Conservation (phyloP, 2,113 vertebrate species). For the Amblyopsis rosae region DNA sequence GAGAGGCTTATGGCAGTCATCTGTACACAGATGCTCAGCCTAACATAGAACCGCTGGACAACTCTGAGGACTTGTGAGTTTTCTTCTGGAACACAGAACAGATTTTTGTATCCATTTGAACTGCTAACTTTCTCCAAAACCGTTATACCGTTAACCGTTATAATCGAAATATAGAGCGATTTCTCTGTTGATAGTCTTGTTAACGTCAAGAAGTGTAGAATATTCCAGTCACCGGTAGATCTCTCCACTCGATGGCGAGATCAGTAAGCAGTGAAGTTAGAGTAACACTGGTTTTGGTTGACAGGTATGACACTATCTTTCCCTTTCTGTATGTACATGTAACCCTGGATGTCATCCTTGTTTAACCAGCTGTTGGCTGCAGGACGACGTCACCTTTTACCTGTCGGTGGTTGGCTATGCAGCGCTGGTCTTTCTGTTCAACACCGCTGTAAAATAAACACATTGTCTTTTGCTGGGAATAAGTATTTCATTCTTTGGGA, state of each 20-base stretch:
- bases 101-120: no score
- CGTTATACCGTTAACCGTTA: no score
- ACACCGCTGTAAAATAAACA: constrained; percentile 65
- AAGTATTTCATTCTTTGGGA: no score
- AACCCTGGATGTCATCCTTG: neutral
- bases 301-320: no score
- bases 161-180: no score
- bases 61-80: constrained; percentile 80
- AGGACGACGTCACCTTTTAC: constrained; percentile 80
- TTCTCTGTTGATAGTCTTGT: no score
- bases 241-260: no score
- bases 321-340: neutral
- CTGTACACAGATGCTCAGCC: constrained; percentile 11
- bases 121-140: no score
- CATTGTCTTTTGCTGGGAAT: neutral
- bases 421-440: constrained; percentile 79
- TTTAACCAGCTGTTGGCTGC: constrained; percentile 86
- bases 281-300: no score
- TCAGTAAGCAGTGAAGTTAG: no score
- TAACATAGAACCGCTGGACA: constrained; percentile 39
- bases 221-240: no score
- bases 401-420: constrained; percentile 85
- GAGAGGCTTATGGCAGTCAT: constrained; percentile 77
- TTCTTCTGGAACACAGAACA: neutral
- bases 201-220: no score